Conservation (phyloP, 2,797 vertebrate species). For the Anabacerthia variegaticeps region DNA sequence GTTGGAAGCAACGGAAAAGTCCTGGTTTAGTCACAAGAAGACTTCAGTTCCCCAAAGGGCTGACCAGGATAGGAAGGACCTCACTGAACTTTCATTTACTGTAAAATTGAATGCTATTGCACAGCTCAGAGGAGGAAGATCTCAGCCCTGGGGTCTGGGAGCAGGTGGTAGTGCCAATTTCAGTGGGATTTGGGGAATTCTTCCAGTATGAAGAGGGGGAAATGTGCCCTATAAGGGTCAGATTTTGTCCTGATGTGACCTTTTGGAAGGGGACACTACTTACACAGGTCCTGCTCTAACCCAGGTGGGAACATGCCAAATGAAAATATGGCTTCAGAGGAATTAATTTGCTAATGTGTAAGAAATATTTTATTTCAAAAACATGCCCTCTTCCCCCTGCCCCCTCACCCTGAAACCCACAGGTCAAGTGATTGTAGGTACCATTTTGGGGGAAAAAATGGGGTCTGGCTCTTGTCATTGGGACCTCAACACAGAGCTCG, state of each 20-base stretch:
- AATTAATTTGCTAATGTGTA: not conserved
- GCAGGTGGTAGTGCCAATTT: rapidly evolving
- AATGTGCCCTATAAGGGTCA: rapidly evolving
- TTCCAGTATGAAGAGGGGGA: not conserved
- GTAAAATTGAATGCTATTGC: not conserved
- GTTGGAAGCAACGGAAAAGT: not conserved
- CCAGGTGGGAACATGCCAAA: not conserved
- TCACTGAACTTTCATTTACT: not conserved
- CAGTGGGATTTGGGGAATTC: not conserved
- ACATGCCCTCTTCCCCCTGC: rapidly evolving
- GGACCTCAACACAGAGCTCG: not conserved
- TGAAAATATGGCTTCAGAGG: not conserved
- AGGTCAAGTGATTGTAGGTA: not conserved
- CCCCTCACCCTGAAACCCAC: not conserved
- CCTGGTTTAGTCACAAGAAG: not conserved
- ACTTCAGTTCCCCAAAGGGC: not conserved
- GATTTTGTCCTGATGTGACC: not conserved
- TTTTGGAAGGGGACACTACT: not conserved
- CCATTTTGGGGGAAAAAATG: not conserved
- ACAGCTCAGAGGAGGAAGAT: not conserved
- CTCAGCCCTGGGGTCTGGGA: not conserved
- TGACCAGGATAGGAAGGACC: not conserved
- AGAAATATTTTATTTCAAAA: not conserved
- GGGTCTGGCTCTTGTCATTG: not conserved
- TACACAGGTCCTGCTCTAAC: not conserved